These are phyloP conservation scores for Drymodes brunneopygia DNA, from an alignment of 2,113 vertebrate genomes.

Conservation along the genomic window DNA sequence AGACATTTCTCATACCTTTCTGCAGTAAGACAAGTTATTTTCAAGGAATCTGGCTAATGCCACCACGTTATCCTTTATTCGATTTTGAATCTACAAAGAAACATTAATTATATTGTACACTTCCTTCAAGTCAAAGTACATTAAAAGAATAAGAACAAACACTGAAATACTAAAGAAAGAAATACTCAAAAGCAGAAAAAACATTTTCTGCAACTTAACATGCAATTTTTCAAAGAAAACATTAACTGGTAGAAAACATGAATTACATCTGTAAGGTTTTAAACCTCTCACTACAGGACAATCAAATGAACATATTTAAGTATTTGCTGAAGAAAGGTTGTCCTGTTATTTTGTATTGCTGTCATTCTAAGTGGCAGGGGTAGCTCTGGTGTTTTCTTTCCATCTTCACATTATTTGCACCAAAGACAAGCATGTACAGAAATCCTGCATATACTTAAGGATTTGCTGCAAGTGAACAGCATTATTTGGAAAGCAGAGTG, in stretches of 20 bases:
- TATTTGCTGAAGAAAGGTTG: background rate
- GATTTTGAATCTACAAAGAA: conserved; percentile 73
- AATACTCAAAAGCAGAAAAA: background rate
- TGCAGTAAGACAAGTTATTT: conserved; percentile 69
- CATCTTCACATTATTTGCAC: background rate
- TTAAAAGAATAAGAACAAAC: background rate
- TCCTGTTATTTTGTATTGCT: background rate
- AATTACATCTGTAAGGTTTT: background rate
- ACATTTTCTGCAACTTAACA: background rate
- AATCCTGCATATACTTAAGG: background rate
- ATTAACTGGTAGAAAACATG: background rate
- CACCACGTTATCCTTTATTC: conserved; percentile 70
- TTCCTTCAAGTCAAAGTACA: background rate
- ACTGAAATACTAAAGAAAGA: background rate
- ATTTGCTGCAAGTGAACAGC: background rate
- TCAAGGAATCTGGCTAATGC: conserved; percentile 74
- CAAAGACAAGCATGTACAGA: background rate
- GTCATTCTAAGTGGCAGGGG: background rate
- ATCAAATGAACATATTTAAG: background rate
- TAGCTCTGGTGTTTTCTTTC: background rate
- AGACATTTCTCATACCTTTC: conserved; percentile 70
- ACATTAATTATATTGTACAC: background rate
- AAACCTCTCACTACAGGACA: fast-evolving
- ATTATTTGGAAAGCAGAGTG: background rate
- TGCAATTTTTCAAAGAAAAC: background rate